Conservation (phyloP, 2,113 vertebrate species). For the Cololabis saira region DNA sequence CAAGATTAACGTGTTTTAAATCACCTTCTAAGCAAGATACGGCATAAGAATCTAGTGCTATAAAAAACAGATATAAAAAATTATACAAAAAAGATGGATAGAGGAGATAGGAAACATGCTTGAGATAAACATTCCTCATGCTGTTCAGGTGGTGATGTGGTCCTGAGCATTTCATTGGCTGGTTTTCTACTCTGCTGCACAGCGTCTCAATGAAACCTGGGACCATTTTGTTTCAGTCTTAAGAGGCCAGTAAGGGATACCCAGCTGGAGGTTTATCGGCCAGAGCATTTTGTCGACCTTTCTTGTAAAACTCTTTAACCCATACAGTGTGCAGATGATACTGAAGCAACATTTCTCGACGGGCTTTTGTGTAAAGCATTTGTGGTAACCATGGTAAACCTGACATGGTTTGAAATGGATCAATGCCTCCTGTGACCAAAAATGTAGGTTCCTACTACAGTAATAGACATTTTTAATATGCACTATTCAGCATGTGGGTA, state of each 20-base stretch:
- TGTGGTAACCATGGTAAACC: slow-evolving; percentile 41
- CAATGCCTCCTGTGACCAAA: slow-evolving; percentile 42
- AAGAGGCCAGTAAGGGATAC: slow-evolving; percentile 26
- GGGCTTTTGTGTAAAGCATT: slow-evolving; percentile 19
- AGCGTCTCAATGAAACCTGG: slow-evolving; percentile 41
- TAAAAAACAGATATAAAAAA: slow-evolving; percentile 56
- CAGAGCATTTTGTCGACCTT: slow-evolving; percentile 43
- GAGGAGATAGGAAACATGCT: slow-evolving; percentile 25
- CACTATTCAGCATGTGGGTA: slow-evolving; percentile 37
- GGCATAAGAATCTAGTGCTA: slow-evolving; percentile 50
- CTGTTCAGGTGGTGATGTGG: slow-evolving; percentile 33
- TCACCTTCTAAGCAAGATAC: slow-evolving; percentile 55
- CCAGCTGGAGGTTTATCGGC: slow-evolving; percentile 74
- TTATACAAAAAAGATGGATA: slow-evolving; percentile 48
- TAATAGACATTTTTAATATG: slow-evolving; percentile 38
- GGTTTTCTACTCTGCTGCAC: slow-evolving; percentile 38
- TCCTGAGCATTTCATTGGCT: slow-evolving; percentile 44
- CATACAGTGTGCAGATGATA: slow-evolving; percentile 31
- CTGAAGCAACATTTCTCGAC: slow-evolving; percentile 44
- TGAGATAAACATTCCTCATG: slow-evolving; percentile 38
- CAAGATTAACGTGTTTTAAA: slow-evolving; percentile 68
- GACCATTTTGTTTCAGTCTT: slow-evolving; percentile 38
- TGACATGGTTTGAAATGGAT: slow-evolving; percentile 40
- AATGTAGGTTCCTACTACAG: slow-evolving; percentile 18
- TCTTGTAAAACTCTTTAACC: slow-evolving; percentile 70